Base-by-base conservation (phyloP, 2,113 vertebrate genomes). In the Upupa epops region DNA sequence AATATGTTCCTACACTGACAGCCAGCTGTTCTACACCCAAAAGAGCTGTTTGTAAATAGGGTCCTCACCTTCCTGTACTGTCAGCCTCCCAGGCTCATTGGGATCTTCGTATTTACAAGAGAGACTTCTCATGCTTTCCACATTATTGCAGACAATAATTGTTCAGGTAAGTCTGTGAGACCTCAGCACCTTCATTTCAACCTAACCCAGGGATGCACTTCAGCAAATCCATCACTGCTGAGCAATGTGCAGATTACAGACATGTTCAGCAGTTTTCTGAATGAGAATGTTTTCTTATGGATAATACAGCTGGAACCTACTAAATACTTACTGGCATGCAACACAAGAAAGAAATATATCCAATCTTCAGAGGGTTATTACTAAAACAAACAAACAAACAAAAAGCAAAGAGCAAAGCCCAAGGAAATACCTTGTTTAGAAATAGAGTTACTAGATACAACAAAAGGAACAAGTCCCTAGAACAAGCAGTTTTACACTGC, bases 181-280 rank as follows among this genome's bases (percentile, higher is more conserved):
- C 42, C 34, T 91, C 75, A 68, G 29, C 32, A 70, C 36, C 46
- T 91, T 73, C 28, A 51, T 70, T 79, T 66, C 45, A 34, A 3
- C 29, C 34, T 70, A 73, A 55, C 42, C 65, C 75, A 85, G 79
- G 72, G 88, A 77, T 63, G 60, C 34, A 52, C 45, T 92, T 58
- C 82, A 88, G 46, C 55, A 85, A 87, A 93, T 91, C 78, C 75
- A 83, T 90, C 60, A 80, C 59, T 77, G 70, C 42, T 52, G 73
- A 83, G 32, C 37, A 5, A 2, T 11, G 14, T 31, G 54, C 19
- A 71, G 56, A 49, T 40, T 72, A 45, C 64, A 74, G 52, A n/a
- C 29, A 60, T 59, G 52, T n/a, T 40, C 73, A 74, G n/a, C 14
- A 14, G 7, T 55, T 88, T 92, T 91, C 60, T 95, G 90, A 81